Evolutionary conservation across 1,140 invertebrate genomes (phyloP).

Genomic region (Pogonognathellus flavescens): DNA sequence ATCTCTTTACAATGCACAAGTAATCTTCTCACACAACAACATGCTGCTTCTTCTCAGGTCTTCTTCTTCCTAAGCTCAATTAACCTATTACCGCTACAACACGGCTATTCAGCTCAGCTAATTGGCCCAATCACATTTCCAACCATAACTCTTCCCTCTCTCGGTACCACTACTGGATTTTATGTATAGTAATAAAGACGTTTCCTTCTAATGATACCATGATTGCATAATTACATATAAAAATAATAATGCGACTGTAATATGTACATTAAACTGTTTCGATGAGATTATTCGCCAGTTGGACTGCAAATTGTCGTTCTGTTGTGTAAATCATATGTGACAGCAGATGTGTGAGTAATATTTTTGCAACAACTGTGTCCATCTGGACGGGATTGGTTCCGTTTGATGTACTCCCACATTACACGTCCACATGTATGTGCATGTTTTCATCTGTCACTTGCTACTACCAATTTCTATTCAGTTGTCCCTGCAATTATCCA

Average conservation of each 20-base stretch:
- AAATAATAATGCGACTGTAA: no score
- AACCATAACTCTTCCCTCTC: no score
- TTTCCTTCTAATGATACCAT: no score
- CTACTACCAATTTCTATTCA: not conserved
- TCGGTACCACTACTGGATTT: no score
- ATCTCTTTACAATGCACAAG: no score
- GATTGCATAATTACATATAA: no score
- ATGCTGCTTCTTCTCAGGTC: not conserved
- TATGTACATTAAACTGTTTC: no score
- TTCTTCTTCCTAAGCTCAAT: not conserved
- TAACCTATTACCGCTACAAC: not conserved
- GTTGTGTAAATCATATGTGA: not conserved
- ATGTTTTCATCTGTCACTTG: constrained; percentile 27
- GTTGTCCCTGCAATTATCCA: not conserved
- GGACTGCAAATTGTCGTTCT: not conserved
- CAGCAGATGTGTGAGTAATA: constrained; percentile 25
- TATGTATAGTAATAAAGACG: no score
- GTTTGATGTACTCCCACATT: not conserved
- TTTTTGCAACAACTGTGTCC: not conserved
- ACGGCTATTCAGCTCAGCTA: no score
- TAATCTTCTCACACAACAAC: constrained; percentile 6
- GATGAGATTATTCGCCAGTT: no score
- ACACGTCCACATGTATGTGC: not conserved
- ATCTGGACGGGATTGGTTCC: not conserved
- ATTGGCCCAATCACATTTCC: no score